Evolutionary conservation across 2,113 vertebrate genomes (phyloP).

Genomic region (Plecturocebus donacophilus): DNA sequence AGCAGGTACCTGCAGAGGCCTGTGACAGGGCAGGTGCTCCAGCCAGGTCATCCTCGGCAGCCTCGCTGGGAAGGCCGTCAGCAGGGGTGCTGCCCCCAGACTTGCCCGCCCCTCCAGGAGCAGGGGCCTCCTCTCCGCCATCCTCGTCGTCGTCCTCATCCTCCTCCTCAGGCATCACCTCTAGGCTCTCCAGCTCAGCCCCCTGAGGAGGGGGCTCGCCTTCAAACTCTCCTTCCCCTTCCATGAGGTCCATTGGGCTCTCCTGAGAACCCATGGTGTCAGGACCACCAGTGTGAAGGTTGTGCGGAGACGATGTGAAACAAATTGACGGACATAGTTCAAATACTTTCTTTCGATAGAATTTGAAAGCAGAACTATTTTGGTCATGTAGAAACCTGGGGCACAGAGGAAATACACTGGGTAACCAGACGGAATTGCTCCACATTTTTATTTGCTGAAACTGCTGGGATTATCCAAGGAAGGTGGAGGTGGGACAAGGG

Average conservation of each 20-base stretch:
- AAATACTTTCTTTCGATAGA: conserved; percentile 85
- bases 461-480: not conserved
- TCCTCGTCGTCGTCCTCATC: conserved; percentile 72
- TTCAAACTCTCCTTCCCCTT: conserved; percentile 70
- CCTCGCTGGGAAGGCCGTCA: conserved; percentile 37
- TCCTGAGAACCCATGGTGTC: not conserved
- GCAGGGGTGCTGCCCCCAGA: conserved; percentile 2
- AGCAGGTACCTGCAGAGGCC: conserved; percentile 66
- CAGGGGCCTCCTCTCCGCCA: conserved; percentile 25
- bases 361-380: conserved; percentile 85
- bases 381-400: conserved; percentile 87
- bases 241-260: conserved; percentile 41
- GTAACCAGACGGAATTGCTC: not conserved
- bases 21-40: conserved; percentile 74
- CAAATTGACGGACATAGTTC: conserved; percentile 84
- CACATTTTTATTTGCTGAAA: not conserved
- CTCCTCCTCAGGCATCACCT: conserved; percentile 58
- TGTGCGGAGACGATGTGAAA: conserved; percentile 60
- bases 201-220: conserved; percentile 67
- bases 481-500: not conserved
- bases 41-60: conserved; percentile 57
- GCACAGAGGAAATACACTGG: not conserved
- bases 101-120: conserved; percentile 23
- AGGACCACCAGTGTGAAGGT: not conserved
- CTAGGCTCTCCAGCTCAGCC: conserved; percentile 62